These are phyloP conservation scores for Drosophila equinoxialis DNA, from an alignment of 1,140 invertebrate species.

Conservation along the genomic window DNA sequence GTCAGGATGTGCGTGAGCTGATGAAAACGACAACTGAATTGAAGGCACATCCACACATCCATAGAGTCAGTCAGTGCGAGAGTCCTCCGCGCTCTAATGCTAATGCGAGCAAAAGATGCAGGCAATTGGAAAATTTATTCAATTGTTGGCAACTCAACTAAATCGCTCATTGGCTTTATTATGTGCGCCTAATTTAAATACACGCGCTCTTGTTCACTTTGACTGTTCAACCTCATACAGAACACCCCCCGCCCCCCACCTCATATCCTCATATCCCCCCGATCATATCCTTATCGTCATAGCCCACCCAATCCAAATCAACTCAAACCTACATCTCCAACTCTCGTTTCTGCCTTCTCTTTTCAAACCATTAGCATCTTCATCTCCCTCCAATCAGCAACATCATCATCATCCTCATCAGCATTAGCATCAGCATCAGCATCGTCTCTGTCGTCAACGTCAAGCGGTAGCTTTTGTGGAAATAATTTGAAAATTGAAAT, in stretches of 20 bases:
- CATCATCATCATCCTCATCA: constrained; percentile 24
- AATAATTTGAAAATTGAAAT: constrained; percentile 79
- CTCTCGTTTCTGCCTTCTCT: background rate
- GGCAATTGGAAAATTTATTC: constrained; percentile 82
- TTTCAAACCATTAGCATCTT: constrained; percentile 16
- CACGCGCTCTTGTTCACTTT: constrained; percentile 43
- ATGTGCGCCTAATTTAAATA: constrained; percentile 76
- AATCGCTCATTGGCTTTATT: constrained; percentile 82
- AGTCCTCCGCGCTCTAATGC: constrained; percentile 47
- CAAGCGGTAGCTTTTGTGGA: constrained; percentile 51
- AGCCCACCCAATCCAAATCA: constrained; percentile 1
- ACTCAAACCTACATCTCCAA: background rate
- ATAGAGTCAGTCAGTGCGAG: background rate
- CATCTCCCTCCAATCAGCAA: constrained; percentile 22
- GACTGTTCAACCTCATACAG: background rate
- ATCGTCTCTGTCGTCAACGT: constrained; percentile 4
- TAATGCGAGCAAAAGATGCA: constrained; percentile 65
- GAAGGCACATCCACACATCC: background rate
- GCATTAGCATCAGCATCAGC: constrained; percentile 28
- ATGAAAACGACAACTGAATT: constrained; percentile 29
- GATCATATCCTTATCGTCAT: background rate
- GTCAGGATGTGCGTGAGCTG: constrained; percentile 27
- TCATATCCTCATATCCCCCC: background rate
- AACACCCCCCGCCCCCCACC: background rate
- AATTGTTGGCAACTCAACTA: constrained; percentile 81